A percentile compares a stretch with the other conserved stretches of the same genome.
Evolutionary conservation across 1,140 invertebrate species (phyloP).

Genomic region (Sycophila sp.): DNA sequence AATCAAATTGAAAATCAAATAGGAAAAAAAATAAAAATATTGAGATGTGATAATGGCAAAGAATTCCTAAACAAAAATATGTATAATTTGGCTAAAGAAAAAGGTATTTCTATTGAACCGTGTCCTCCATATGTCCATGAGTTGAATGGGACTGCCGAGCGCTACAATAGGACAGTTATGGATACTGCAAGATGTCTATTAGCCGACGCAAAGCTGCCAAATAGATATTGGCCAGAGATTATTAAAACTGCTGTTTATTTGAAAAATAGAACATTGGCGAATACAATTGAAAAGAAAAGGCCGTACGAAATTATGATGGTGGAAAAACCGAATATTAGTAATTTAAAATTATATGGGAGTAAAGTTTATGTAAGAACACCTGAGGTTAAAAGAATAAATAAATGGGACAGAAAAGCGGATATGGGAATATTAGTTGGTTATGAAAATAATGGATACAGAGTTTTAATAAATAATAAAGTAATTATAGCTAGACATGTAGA

Average conservation of each 20-base stretch:
- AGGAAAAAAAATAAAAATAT: constrained; percentile 11
- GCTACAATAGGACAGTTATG: not conserved
- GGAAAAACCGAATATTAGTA: constrained; percentile 4
- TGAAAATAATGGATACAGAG: not conserved
- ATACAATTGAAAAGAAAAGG: not conserved
- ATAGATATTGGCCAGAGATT: not conserved
- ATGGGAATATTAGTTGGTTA: constrained; percentile 37
- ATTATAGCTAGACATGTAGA: constrained; percentile 43
- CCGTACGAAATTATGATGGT: constrained; percentile 51
- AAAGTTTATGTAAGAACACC: not conserved
- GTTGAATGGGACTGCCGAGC: not conserved
- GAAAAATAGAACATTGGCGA: constrained; percentile 8
- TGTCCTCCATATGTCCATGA: constrained; percentile 4
- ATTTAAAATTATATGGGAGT: constrained; percentile 12
- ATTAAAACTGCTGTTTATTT: not conserved
- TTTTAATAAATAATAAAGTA: constrained; percentile 41
- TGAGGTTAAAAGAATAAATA: constrained; percentile 28
- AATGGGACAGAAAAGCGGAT: constrained; percentile 43
- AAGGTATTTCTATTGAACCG: not conserved
- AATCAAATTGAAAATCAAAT: not conserved
- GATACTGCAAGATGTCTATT: not conserved
- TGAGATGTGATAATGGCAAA: constrained; percentile 13
- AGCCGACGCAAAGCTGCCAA: not conserved
- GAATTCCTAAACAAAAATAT: constrained; percentile 7
- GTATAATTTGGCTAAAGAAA: not conserved